These are phyloP conservation scores for Actinia equina DNA, from an alignment of 64 coral and sea anemone genomes.

Conservation along the genomic window DNA sequence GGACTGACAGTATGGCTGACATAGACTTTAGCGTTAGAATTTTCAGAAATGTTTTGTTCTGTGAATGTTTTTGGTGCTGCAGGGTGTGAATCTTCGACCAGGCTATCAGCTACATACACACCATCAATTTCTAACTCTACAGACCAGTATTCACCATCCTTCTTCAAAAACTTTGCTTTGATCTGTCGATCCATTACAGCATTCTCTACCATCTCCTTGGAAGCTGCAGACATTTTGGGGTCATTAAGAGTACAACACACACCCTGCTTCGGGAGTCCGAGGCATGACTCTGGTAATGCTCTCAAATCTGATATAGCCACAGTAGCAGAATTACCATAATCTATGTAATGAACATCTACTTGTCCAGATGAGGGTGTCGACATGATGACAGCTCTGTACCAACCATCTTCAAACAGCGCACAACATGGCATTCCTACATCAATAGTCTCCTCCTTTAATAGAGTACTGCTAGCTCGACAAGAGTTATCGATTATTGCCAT, in stretches of 20 bases:
- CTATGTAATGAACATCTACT: constrained; percentile 60
- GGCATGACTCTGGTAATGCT: constrained; percentile 6
- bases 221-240: not conserved
- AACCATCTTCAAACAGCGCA: constrained; percentile 48
- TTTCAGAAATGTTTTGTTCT: constrained; percentile 9
- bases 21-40: constrained; percentile 40
- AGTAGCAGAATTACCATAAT: constrained; percentile 67
- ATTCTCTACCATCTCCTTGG: constrained; percentile 36
- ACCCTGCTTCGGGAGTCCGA: constrained; percentile 46
- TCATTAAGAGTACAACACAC: constrained; percentile 37
- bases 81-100: not conserved
- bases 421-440: not conserved
- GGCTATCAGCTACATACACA: constrained; percentile 13
- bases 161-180: constrained; percentile 44
- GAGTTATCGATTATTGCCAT: not conserved
- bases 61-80: not conserved
- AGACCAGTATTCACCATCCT: constrained; percentile 26
- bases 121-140: constrained; percentile 30
- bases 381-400: constrained; percentile 64
- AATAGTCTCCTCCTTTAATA: not conserved
- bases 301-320: not conserved
- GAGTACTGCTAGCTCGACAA: not conserved
- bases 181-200: constrained; percentile 35
- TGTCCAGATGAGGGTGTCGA: constrained; percentile 25
- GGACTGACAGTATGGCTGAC: constrained; percentile 53